These are phyloP conservation scores for Ellobium chinense DNA, from an alignment of 2,888 invertebrate species.

Conservation along the genomic window DNA sequence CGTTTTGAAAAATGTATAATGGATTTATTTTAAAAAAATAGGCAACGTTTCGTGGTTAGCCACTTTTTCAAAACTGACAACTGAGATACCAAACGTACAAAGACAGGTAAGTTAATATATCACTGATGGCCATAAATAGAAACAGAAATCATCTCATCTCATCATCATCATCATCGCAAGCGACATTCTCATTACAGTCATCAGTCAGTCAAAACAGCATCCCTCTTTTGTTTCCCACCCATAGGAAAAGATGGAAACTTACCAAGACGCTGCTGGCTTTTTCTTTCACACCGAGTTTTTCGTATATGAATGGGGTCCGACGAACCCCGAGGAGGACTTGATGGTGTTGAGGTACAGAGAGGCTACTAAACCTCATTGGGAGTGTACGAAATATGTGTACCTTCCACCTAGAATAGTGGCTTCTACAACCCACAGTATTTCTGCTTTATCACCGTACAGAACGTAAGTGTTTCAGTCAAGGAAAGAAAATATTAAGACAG, in stretches of 20 bases:
- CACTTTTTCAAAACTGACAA: too few species aligned
- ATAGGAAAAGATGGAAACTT: slow-evolving; percentile 26
- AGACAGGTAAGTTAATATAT: not conserved
- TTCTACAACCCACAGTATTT: slow-evolving; percentile 35
- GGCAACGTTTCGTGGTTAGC: too few species aligned
- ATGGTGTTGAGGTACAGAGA: slow-evolving; percentile 39
- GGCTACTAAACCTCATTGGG: slow-evolving; percentile 46
- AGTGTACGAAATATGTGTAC: slow-evolving; percentile 47
- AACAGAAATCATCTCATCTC: not conserved
- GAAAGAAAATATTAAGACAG: too few species aligned
- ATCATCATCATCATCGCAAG: not conserved
- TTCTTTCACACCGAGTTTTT: slow-evolving; percentile 49
- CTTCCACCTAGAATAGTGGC: slow-evolving; percentile 28
- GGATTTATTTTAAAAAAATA: too few species aligned
- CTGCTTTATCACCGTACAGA: not conserved
- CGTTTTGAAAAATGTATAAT: too few species aligned
- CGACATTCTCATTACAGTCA: too few species aligned
- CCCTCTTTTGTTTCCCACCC: not conserved
- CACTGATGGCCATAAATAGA: not conserved
- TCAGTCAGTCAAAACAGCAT: not conserved
- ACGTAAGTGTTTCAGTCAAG: too few species aligned
- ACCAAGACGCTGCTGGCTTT: slow-evolving; percentile 46
- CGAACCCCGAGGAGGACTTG: slow-evolving; percentile 38
- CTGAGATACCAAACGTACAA: too few species aligned
- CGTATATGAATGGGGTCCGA: slow-evolving; percentile 48